phyloP scores from a whole-genome alignment of 2,113 vertebrate species.

The Pachyramphus minor region DNA sequence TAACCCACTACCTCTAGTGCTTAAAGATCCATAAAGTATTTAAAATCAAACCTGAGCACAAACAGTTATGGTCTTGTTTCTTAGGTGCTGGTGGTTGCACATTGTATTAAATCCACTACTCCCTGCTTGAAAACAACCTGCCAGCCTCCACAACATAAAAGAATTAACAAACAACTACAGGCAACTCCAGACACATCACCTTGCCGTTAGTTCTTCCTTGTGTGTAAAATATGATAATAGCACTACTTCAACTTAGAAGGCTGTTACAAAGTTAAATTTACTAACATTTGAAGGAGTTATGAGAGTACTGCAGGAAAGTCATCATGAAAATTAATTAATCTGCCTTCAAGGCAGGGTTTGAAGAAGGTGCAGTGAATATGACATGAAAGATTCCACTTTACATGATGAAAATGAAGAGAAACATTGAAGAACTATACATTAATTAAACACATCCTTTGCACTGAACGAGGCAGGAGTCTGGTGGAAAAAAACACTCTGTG shows the following conservation, averaged over 20 bases:
- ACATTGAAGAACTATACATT: background rate
- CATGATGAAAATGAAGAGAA: conserved; percentile 34
- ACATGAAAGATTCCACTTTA: conserved; percentile 41
- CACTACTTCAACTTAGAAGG: background rate
- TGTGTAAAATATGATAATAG: background rate
- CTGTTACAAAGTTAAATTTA: conserved; percentile 26
- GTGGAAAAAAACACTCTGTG: background rate
- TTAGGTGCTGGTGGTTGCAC: background rate
- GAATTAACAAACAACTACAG: background rate
- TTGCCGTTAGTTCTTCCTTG: background rate
- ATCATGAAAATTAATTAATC: conserved; percentile 56
- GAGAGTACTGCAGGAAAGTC: conserved; percentile 16
- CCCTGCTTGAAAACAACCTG: background rate
- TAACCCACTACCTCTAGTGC: background rate
- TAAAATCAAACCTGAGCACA: background rate
- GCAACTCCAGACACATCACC: background rate
- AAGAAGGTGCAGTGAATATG: conserved; percentile 27
- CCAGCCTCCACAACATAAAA: background rate
- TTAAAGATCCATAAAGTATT: background rate
- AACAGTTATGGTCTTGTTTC: background rate
- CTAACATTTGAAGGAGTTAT: conserved; percentile 8
- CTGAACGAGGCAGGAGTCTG: background rate
- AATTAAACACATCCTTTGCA: conserved; percentile 22
- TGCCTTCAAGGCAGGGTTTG: conserved; percentile 48
- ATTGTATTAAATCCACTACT: background rate